Evolutionary conservation across 2,797 vertebrate genomes (phyloP).

Genomic region (Chrysocyon brachyurus): DNA sequence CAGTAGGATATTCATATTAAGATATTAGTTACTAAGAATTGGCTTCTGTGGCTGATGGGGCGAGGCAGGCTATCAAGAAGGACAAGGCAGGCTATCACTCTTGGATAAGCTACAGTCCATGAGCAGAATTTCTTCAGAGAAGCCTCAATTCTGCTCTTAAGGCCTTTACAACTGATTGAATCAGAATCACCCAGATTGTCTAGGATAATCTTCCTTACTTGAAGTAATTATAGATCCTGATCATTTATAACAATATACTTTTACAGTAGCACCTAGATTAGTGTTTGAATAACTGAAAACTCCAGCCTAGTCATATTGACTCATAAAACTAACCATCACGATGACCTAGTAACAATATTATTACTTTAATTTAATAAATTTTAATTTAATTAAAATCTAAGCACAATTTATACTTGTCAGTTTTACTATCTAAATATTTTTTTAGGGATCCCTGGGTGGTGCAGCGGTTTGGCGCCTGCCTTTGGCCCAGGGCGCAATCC

Average conservation of each 20-base stretch:
- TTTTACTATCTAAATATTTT: constrained; percentile 1
- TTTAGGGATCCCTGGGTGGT: not conserved
- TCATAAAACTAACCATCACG: not conserved
- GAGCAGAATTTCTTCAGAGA: not conserved
- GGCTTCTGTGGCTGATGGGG: not conserved
- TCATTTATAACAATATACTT: not conserved
- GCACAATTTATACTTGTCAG: not conserved
- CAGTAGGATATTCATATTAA: not conserved
- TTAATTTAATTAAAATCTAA: not conserved
- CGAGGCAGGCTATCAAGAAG: not conserved
- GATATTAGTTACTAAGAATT: not conserved
- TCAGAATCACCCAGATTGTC: not conserved
- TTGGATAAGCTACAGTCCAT: not conserved
- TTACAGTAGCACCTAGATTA: not conserved
- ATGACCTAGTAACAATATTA: not conserved
- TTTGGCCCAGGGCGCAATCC: no score
- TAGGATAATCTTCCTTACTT: not conserved
- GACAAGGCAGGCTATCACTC: not conserved
- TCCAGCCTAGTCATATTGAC: not conserved
- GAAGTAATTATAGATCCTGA: not conserved
- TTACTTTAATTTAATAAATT: not conserved
- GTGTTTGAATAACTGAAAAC: not conserved
- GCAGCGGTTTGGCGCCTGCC: no score
- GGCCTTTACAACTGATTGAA: not conserved
- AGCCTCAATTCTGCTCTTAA: not conserved